Conservation (phyloP, 2,888 invertebrate species). For the Beris morrisii region DNA sequence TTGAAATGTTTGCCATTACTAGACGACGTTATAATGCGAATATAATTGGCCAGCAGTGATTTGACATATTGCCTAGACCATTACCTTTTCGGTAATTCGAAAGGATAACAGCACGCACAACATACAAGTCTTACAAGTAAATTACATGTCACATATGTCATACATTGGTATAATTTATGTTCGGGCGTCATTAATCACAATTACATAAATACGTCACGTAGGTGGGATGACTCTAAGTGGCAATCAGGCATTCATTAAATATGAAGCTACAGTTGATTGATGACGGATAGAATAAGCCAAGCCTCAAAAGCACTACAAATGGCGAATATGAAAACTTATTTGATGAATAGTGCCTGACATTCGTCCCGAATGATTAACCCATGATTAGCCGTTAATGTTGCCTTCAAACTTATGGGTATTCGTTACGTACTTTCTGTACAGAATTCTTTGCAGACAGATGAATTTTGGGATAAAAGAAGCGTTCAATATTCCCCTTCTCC, state of each 20-base stretch:
- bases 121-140: not conserved
- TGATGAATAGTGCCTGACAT: conserved; percentile 31
- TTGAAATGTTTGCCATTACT: no score
- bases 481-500: no score
- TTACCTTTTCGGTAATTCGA: no score
- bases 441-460: no score
- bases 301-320: conserved; percentile 8
- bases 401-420: no score
- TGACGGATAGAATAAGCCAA: conserved; percentile 24
- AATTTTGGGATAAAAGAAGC: no score
- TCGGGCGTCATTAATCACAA: conserved; percentile 20
- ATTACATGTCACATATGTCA: conserved; percentile 24
- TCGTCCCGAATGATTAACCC: conserved; percentile 1
- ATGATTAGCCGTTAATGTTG: conserved; percentile 19
- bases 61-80: no score
- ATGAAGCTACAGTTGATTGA: conserved; percentile 28
- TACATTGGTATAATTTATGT: conserved; percentile 24
- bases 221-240: conserved; percentile 25
- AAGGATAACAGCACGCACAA: no score
- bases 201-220: conserved; percentile 29
- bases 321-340: conserved; percentile 18
- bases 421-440: no score
- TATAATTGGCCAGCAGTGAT: no score
- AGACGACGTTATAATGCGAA: no score
- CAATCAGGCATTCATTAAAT: conserved; percentile 32